Evolutionary conservation across 1,140 invertebrate genomes (phyloP), one percentile per base, ranked within the genome.

Genomic region (Drosophila subobscura): DNA sequence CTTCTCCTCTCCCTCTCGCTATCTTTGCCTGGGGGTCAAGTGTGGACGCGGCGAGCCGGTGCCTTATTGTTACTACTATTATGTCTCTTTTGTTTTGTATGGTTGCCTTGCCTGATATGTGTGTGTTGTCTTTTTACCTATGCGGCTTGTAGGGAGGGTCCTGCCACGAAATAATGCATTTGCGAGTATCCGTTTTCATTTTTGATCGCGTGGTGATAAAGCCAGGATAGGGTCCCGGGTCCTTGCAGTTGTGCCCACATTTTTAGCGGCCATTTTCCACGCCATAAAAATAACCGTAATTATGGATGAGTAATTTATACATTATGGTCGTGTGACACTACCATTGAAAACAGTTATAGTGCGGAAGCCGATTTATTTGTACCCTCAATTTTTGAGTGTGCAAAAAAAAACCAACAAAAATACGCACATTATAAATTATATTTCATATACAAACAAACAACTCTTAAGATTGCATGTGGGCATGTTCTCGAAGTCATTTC

Each of bases 161-260:
- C 49, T 68, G 20, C 29, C 37, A 12, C 7, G 20, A 55, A 55
- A 54, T 66, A 41, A 68, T 67, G 50, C 8, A 55, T 68, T 42
- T 27, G 29, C 29, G 3, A 33, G 29, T 33, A 33, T 33, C 44
- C 33, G 16, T 37, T 54, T 41, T 33, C 14, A 4, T 14, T n/a
- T 27, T 29, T 46, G 67, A 71, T 71, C 46, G 65, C 20, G 50
- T 70, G 40, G 45, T 50, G 58, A 73, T 72, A 73, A 50, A 45
- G 0, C 29, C 23, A 51, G 25, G 25, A 29, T 51, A 10, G 12
- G n/a, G 37, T 29, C 14, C 8, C n/a, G 4, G 29, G 2, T 33
- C 29, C 7, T 8, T 33, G 8, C 7, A 7, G 7, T 7, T 29
- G 6, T 33, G 7, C 2, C 29, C 16, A 20, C 16, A 20, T 20